phyloP scores from a whole-genome alignment of 2,888 invertebrate species.

The Drosophila austrosaltans region DNA sequence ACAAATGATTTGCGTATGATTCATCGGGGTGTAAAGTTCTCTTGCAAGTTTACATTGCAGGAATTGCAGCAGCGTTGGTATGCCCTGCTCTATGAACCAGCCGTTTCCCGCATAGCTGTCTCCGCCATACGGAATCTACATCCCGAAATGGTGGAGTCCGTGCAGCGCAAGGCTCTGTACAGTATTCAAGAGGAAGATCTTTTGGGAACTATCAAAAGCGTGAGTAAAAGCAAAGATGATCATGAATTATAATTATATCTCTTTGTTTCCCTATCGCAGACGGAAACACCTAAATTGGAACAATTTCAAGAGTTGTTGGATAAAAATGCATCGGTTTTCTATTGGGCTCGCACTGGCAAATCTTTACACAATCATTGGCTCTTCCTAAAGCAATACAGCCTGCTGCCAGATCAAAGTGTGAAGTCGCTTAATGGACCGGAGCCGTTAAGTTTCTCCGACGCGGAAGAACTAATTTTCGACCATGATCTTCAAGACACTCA shows the following conservation, averaged over 20 bases:
- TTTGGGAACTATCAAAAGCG: slow-evolving; percentile 91
- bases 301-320: slow-evolving; percentile 93
- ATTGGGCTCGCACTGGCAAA: slow-evolving; percentile 93
- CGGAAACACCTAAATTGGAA: slow-evolving; percentile 88
- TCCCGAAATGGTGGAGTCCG: slow-evolving; percentile 93
- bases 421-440: slow-evolving; percentile 86
- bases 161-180: slow-evolving; percentile 95
- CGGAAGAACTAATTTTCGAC: slow-evolving; percentile 94
- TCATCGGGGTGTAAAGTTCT: slow-evolving; percentile 96
- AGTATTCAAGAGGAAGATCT: slow-evolving; percentile 95
- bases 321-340: slow-evolving; percentile 93
- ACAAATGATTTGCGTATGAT: slow-evolving; percentile 92
- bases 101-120: slow-evolving; percentile 94
- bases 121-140: slow-evolving; percentile 97
- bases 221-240: slow-evolving; percentile 81
- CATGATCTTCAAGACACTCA: slow-evolving; percentile 90
- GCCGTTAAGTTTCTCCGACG: slow-evolving; percentile 93
- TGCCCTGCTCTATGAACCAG: slow-evolving; percentile 96
- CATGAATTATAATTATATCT: neutral
- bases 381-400: slow-evolving; percentile 94
- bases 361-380: slow-evolving; percentile 95
- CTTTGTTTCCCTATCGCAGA: slow-evolving; percentile 84
- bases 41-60: slow-evolving; percentile 95
- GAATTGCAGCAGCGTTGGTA: slow-evolving; percentile 99
- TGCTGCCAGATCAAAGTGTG: slow-evolving; percentile 94